Evolutionary conservation across 2,888 invertebrate genomes (phyloP).

Genomic region (Zele albiditarsus): DNA sequence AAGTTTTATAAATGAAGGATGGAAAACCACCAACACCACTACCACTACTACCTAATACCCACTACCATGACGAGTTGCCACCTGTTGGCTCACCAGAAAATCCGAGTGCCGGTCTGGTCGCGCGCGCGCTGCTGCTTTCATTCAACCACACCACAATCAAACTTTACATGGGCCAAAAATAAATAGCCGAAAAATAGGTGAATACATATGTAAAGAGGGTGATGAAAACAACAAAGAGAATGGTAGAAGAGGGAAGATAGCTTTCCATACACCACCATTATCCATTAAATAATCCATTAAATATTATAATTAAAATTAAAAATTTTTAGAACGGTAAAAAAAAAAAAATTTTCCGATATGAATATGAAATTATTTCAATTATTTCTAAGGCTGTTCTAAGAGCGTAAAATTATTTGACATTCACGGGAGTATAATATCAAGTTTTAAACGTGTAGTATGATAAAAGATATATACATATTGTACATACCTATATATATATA

Average conservation of each 20-base stretch:
- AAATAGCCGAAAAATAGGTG: conserved; percentile 27
- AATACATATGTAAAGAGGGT: background rate
- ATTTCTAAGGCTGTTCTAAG: background rate
- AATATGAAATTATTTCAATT: background rate
- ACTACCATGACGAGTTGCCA: conserved; percentile 33
- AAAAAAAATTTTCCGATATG: background rate
- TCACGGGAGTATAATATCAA: background rate
- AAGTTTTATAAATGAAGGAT: conserved; percentile 45
- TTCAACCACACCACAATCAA: conserved; percentile 11
- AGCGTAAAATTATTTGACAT: background rate
- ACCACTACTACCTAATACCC: background rate
- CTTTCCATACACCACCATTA: too few species aligned
- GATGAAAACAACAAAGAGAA: background rate
- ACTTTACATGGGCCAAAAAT: conserved; percentile 21
- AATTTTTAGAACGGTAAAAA: background rate
- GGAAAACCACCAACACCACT: conserved; percentile 28
- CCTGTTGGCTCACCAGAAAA: conserved; percentile 42
- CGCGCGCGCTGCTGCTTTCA: background rate
- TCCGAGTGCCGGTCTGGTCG: conserved; percentile 13
- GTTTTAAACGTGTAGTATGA: background rate
- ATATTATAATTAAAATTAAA: too few species aligned
- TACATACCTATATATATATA: background rate
- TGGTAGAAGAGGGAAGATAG: too few species aligned
- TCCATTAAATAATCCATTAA: too few species aligned
- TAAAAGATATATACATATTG: background rate